Evolutionary conservation across 64 coral and sea anemone genomes (phyloP), one percentile per base, ranked within the genome.

Genomic region (Dendronephthya gigantea): DNA sequence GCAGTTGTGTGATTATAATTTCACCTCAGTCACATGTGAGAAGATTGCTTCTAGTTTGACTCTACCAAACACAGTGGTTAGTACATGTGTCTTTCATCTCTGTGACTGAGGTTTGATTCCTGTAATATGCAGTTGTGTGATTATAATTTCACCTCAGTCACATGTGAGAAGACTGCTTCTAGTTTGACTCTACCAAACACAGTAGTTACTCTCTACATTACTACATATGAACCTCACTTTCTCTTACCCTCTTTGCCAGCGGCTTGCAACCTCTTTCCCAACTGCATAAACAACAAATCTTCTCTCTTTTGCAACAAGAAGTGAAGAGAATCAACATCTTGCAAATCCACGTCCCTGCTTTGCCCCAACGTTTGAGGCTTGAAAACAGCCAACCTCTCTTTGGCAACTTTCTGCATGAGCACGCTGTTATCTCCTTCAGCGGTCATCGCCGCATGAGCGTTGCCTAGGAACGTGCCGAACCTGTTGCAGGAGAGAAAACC

Each of bases 351-450:
- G 22, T 87, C 86, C 32, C 68, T 35, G 14, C 29, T 74, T 37
- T 48, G 29, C 17, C 30, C 50, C 56, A 89, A 13, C 4, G 82
- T 38, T 2, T 47, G 74, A 16, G 93, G 90, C 11, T 95, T 88
- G 35, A 95, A 89, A 22, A 95, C 39, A 87, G 86, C 88, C 1
- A 95, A 74, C 39, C 85, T 85, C 35, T 95, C 93, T 10, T 90
- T 95, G 31, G 93, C 90, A 7, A 95, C 93, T 35, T 95, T 95
- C 87, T 95, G 93, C 93, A 95, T 95, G 33, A 95, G 50, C 48
- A 95, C 93, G 7, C 90, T 82, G 82, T 95, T 95, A 81, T 95
- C 93, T 9, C 93, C 93, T 74, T 95, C 93, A 32, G 93, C 93
- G 39, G 93, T 95, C 83, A 95, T 95, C 22, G 87, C 90, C 28